Conservation (phyloP, 1,140 invertebrate genomes). For the Drosophila pseudoobscura region DNA sequence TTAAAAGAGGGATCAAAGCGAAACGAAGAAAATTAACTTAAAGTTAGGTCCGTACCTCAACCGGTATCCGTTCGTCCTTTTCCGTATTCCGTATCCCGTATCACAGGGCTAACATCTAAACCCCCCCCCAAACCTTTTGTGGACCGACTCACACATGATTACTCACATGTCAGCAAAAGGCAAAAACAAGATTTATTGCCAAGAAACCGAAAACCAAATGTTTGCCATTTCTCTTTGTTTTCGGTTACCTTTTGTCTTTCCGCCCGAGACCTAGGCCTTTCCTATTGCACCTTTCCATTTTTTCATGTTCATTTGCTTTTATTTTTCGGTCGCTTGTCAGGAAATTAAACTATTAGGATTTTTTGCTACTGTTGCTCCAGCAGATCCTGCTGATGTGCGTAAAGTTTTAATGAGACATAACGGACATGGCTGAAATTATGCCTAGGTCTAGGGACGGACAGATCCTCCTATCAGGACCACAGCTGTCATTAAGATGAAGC, state of each 20-base stretch:
- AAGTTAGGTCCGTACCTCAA: constrained; percentile 2
- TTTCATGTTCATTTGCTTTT: constrained; percentile 19
- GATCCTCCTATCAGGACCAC: constrained; percentile 21
- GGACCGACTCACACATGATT: constrained; percentile 27
- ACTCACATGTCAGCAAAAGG: constrained; percentile 44
- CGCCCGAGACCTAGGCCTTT: constrained; percentile 24
- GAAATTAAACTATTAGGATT: constrained; percentile 75
- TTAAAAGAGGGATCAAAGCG: neutral
- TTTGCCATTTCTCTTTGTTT: constrained; percentile 53
- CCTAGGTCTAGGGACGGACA: neutral
- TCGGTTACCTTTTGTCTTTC: constrained; percentile 48
- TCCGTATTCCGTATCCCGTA: neutral
- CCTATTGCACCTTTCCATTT: neutral
- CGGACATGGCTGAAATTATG: constrained; percentile 31
- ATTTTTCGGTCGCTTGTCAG: constrained; percentile 30
- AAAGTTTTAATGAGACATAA: constrained; percentile 74
- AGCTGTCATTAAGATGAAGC: constrained; percentile 55
- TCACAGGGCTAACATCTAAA: constrained; percentile 9
- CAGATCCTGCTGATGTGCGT: constrained; percentile 37
- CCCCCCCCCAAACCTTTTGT: constrained; percentile 7
- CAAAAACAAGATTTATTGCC: constrained; percentile 65
- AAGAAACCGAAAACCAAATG: constrained; percentile 48
- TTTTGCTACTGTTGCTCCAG: constrained; percentile 23
- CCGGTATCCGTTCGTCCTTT: neutral
- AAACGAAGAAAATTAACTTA: constrained; percentile 27